Percentiles rank a stretch among this genome's conserved stretches.
Conservation (phyloP, 2,113 vertebrate genomes). For the Chiloscyllium plagiosum region DNA sequence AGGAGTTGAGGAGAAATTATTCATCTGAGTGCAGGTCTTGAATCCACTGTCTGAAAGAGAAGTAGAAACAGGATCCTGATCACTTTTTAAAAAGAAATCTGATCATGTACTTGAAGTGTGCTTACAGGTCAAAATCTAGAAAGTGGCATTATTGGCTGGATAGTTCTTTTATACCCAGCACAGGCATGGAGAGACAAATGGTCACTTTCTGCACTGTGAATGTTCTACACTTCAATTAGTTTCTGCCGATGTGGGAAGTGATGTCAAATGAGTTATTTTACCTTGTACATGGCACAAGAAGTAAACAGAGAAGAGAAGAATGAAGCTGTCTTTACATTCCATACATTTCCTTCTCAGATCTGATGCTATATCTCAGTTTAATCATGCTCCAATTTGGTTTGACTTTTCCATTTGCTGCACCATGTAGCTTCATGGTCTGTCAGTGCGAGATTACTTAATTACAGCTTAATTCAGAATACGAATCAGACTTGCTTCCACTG, state of each 20-base stretch:
- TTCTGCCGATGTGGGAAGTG: background rate
- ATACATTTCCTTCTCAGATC: background rate
- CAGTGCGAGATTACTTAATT: background rate
- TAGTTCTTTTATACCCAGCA: background rate
- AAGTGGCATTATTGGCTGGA: background rate
- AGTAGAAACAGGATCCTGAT: background rate
- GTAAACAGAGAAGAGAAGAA: background rate
- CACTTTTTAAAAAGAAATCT: background rate
- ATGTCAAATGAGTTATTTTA: background rate
- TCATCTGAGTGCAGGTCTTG: background rate
- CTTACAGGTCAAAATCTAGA: background rate
- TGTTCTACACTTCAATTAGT: background rate
- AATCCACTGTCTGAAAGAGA: background rate
- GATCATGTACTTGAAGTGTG: too few species aligned
- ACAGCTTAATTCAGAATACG: background rate
- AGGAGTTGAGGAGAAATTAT: background rate
- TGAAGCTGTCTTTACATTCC: background rate
- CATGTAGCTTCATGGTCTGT: background rate
- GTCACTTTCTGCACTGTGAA: background rate
- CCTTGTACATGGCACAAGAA: background rate
- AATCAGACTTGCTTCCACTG: background rate
- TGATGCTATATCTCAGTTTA: background rate
- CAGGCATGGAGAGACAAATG: background rate
- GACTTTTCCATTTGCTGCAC: background rate
- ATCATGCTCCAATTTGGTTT: background rate